Evolutionary conservation across 2,888 invertebrate species (phyloP).

Genomic region (Galerucella nymphaeae): DNA sequence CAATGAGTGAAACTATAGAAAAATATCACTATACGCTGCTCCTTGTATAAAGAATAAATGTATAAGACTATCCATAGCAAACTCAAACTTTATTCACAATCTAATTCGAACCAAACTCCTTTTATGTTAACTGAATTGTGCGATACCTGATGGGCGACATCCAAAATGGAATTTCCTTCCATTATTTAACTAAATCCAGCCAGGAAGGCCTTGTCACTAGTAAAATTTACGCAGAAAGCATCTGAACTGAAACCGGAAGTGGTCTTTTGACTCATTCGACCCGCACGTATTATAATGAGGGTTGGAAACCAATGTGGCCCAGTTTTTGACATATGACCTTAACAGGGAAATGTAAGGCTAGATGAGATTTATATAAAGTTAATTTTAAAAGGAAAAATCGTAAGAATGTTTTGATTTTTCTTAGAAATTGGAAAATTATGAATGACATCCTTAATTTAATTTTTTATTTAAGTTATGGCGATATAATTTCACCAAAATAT

Average conservation of each 20-base stretch:
- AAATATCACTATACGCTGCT: neutral
- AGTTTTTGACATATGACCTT: conserved; percentile 7
- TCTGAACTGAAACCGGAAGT: conserved; percentile 16
- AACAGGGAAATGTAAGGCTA: neutral
- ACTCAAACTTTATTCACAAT: neutral
- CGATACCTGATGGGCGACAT: conserved; percentile 5
- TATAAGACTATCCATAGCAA: neutral
- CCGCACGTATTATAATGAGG: conserved; percentile 15
- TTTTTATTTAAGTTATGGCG: neutral
- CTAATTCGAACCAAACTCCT: neutral
- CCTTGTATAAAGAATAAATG: neutral
- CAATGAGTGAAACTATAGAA: too few species aligned
- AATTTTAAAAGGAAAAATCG: neutral
- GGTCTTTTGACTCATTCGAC: conserved; percentile 23
- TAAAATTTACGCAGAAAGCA: conserved; percentile 15
- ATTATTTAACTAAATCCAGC: neutral
- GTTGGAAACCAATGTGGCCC: neutral
- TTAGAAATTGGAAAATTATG: too few species aligned
- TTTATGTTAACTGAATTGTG: conserved; percentile 6
- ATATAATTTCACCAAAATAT: neutral
- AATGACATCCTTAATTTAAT: neutral
- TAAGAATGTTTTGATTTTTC: too few species aligned
- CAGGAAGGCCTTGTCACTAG: conserved; percentile 18
- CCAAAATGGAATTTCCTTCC: conserved; percentile 4
- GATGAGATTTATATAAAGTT: conserved; percentile 7